Evolutionary conservation across 2,797 vertebrate species (phyloP), one percentile per base, ranked within the genome.

Genomic region (Gymnodraco acuticeps): DNA sequence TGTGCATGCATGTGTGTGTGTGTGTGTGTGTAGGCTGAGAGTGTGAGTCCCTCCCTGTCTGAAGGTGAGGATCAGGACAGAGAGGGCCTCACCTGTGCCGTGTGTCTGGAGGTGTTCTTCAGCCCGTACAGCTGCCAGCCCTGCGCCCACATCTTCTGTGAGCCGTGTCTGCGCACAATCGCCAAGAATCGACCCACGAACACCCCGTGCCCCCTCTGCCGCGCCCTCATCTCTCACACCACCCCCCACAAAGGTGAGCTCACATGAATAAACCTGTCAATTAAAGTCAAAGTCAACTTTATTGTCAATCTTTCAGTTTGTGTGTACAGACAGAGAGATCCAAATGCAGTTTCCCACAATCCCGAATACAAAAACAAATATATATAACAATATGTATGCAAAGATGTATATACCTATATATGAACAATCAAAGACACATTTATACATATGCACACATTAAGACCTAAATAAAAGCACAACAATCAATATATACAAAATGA

Each of bases 21-120:
- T 73, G 17, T 82, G 14, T 74, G 31, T 68, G 3, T 78, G 19
- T 65, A 89, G 88, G 52, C 17, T 5, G 90, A 96, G 93, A 82
- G 84, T 81, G 75, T 89, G 83, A 89, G 84, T 66, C 86, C 88
- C 74, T 89, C 88, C 1, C 84, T 92, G 83, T 64, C 81, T 12
- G 95, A 90, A 82, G 90, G 94, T 55, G 95, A 96, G n/a, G 95
- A 96, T 50, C 95, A 95, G 27, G 92, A 96, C 78, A 94, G 94
- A 69, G 96, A 98, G 67, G 94, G 94, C 86, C 95, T 96, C 80
- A 95, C 96, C 45, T 99, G 97, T 71, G 96, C 97, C 0, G 95
- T 99, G 19, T 99, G 97, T 79, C 92, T 98, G 62, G 97, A 99
- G 70, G 84, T 98, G 62, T 99, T 96, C 92, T 96, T 96, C 94